These are phyloP conservation scores for Parnassius orleans DNA, from an alignment of 2,888 invertebrate genomes.

Conservation along the genomic window DNA sequence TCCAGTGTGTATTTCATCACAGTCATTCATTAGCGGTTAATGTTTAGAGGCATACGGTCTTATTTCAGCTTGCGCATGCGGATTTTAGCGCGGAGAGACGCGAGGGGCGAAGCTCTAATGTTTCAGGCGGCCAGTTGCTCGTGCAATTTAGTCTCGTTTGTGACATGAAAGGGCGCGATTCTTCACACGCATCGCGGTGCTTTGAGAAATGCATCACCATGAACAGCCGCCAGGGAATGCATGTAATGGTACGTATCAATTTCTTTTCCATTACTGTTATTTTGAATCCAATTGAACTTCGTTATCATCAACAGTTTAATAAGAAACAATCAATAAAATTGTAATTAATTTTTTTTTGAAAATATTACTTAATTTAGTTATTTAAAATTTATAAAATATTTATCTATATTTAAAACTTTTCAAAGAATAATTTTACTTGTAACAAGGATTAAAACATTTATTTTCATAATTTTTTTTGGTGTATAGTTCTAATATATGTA, in stretches of 20 bases:
- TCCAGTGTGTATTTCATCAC: conserved; percentile 39
- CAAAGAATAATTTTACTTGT: too few species aligned
- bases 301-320: too few species aligned
- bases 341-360: too few species aligned
- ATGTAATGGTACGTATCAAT: conserved; percentile 71
- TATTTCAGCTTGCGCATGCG: conserved; percentile 54
- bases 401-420: too few species aligned
- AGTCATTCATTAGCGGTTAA: conserved; percentile 48
- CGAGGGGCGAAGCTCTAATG: conserved; percentile 51
- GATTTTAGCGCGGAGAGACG: conserved; percentile 31
- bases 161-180: conserved; percentile 81
- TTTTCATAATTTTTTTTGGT: too few species aligned
- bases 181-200: conserved; percentile 79
- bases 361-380: too few species aligned
- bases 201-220: conserved; percentile 86
- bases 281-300: neutral
- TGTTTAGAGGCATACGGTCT: conserved; percentile 44
- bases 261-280: neutral
- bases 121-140: conserved; percentile 64
- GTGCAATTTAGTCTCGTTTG: conserved; percentile 75
- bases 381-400: too few species aligned
- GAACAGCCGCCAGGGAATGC: conserved; percentile 83
- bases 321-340: too few species aligned
- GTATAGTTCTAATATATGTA: too few species aligned
- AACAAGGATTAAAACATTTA: too few species aligned